Evolutionary conservation across 2,888 invertebrate species (phyloP), one percentile per base, ranked within the genome.

Genomic region (Heliconius sara): DNA sequence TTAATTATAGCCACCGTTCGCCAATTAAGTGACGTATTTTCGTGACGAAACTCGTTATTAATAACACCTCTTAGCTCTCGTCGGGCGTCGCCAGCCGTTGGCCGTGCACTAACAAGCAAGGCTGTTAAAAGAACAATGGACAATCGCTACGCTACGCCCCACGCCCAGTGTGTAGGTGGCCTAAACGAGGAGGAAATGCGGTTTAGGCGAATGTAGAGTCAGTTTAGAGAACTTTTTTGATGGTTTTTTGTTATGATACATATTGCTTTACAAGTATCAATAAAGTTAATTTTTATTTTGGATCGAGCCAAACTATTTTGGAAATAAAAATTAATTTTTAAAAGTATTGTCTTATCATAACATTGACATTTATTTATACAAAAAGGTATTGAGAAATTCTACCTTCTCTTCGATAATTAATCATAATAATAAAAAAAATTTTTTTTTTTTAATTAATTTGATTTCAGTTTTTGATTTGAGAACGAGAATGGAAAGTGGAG

Each of bases 111-210:
- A 94, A 95, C 94, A 93, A 93, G 93, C 93, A 87, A 85, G 90
- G 88, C 93, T 92, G 93, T 93, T 94, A 94, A 93, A 94, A 93
- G 94, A 94, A 95, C 95, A 95, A 95, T 95, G 92, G 91, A 93
- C 93, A 91, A 93, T 93, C 83, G 87, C 85, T 84, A 82, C 85
- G 87, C 88, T 85, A 87, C 84, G 87, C 88, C 88, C 88, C 85
- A 85, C 80, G 84, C 85, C 84, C 86, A 85, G 84, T 85, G 86
- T 85, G 76, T 77, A 82, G 74, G 76, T 81, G 84, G 81, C 57
- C 3, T 82, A 85, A 85, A 86, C 80, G 57, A 83, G 57, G 80
- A 83, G 82, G 52, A 60, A 34, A 22, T 47, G 77, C 74, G 74
- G 3, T 43, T 25, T 60, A 72, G 30, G 22, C 39, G 12, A 1